Evolutionary conservation across 2,888 invertebrate genomes (phyloP), one percentile per base, ranked within the genome.

Genomic region (Peribatodes rhomboidaria): DNA sequence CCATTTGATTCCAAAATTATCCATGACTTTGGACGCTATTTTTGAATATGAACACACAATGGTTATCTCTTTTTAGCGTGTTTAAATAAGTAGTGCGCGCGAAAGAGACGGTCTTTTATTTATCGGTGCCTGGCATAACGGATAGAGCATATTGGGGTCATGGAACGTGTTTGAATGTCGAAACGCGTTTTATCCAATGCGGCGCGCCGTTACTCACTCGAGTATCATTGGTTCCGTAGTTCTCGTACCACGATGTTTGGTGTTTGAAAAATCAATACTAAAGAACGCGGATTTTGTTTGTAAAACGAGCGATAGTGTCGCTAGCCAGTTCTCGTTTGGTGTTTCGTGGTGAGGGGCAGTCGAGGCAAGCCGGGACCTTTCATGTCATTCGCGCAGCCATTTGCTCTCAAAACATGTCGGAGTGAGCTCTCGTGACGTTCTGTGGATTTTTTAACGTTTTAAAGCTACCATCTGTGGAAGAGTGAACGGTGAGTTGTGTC

Each of bases 91-190:
- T 61, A 65, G 61, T 83, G 73, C 55, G 85, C 61, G 50, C 70
- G 84, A 92, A 68, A 78, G 88, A 86, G 91, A 89, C 66, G 74
- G 74, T 69, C 62, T 69, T 68, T 74, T 75, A 77, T 78, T 81
- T 77, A 77, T 76, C 74, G 75, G 74, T 73, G 68, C 73, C 72
- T 71, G 80, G 74, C 18, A 63, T 54, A 47, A 75, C 74, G 74
- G 77, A 75, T 68, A 81, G 81, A 80, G 82, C 78, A 86, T 84
- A 89, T 86, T 84, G 89, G 88, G 92, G 92, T 92, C 92, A 92
- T 86, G 84, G 90, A 90, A 90, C 91, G 89, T 87, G 90, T 91
- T 92, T 92, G 88, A 92, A 92, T 91, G 91, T 90, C 89, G 90
- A 92, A 90, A 89, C 87, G 85, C 86, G 87, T 87, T 78, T 84